A percentile compares a stretch with the other conserved stretches of the same genome.
Evolutionary conservation across 2,113 vertebrate species (phyloP).

Genomic region (Planiliza haematocheilus): DNA sequence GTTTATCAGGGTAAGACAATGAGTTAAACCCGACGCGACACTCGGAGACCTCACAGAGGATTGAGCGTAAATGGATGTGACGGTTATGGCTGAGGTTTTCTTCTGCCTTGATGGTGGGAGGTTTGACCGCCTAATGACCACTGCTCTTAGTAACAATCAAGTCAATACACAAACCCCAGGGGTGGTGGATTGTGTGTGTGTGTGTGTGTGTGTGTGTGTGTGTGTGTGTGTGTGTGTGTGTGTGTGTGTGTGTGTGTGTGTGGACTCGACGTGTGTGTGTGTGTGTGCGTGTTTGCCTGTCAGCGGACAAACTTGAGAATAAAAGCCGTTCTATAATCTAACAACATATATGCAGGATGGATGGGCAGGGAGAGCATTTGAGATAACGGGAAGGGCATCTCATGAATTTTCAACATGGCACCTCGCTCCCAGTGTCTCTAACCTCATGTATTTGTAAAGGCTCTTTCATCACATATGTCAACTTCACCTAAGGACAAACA

Average conservation of each 20-base stretch:
- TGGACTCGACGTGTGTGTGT: conserved; percentile 5
- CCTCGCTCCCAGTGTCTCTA: conserved; percentile 35
- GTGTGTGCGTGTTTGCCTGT: neutral
- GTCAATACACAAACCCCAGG: conserved; percentile 29
- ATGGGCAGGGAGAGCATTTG: conserved; percentile 48
- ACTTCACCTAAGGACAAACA: conserved; percentile 34
- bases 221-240: conserved; percentile 1
- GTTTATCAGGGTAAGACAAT: conserved; percentile 45
- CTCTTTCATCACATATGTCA: conserved; percentile 58
- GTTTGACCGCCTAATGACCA: conserved; percentile 52
- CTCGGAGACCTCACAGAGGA: conserved; percentile 21
- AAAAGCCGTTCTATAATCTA: conserved; percentile 39
- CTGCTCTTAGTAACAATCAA: conserved; percentile 38
- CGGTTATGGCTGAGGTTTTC: conserved; percentile 33
- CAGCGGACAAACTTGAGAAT: conserved; percentile 17
- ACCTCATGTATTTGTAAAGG: conserved; percentile 54
- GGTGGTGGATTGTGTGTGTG: conserved; percentile 7
- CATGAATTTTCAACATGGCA: conserved; percentile 64
- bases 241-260: too few relatives aligned
- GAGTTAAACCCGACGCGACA: conserved; percentile 31
- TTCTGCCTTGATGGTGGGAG: conserved; percentile 26
- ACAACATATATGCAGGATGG: conserved; percentile 30
- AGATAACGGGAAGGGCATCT: conserved; percentile 42
- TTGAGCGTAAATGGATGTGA: conserved; percentile 39
- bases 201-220: neutral